Base-by-base conservation (phyloP, 2,888 invertebrate species). In the Oxytorus armatus region DNA sequence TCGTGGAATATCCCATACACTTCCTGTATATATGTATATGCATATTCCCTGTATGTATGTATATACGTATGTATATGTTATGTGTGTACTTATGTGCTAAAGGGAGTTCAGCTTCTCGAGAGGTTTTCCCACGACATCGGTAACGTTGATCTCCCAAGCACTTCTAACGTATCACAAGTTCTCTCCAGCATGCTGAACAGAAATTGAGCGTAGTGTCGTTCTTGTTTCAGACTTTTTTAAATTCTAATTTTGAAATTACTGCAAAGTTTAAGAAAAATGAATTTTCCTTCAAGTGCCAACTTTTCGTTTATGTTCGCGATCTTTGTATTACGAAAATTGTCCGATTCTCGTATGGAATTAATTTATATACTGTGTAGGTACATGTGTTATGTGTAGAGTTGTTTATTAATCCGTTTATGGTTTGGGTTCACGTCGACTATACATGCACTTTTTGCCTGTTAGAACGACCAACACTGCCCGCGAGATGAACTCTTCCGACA, bases 401-500 rank as follows among this genome's bases (percentile, higher is more conserved):
- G 7, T 42, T 25, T 11, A 53, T 21, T 1, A 0, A 23, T 14
- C 1, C 16, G 25, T 44, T 44, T 63, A 11, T 68, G 44, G 3
- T 61, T 42, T 57, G 11, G 25, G 4, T 39, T 42, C 10, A 33
- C 29, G n/a, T 55, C 0, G 16, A 36, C 25, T 70, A 18, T 49
- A 18, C 18, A 21, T 63, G 55, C 63, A 74, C 63, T 49, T 69
- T 47, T 77, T 5, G 18, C 16, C n/a, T 74, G 42, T 51, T 66
- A 29, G 23, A 29, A 65, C 70, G 29, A 49, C 25, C 57, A 3
- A 57, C 49, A 68, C 57, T 65, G 57, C 7, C 66, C 72, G 72
- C 63, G 76, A 23, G 77, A 47, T 76, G 72, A 80, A 80, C 77
- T 80, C 33, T 81, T 69, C 49, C 80, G 73, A 77, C 80, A 73